Evolutionary conservation across 2,113 vertebrate species (phyloP), one percentile per base, ranked within the genome.

Genomic region (Lethenteron reissneri): DNA sequence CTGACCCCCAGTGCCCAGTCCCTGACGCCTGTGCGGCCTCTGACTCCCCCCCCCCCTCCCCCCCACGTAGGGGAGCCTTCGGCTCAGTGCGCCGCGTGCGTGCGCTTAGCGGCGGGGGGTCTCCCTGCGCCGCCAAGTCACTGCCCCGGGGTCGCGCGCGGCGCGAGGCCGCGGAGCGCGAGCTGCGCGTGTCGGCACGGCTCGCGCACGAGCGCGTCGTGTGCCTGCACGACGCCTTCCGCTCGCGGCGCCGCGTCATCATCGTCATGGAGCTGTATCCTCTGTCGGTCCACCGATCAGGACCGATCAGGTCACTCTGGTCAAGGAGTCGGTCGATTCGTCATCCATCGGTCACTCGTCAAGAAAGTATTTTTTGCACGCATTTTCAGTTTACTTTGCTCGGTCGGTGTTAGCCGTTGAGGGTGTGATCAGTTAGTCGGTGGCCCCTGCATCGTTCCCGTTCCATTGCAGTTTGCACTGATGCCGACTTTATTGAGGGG

Each of bases 201-300:
- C 82, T 99, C 64, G 88, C 92, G 75, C 89, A 99, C 0, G 87
- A 95, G 75, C 85, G 83, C 58, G 78, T 99, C 0, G 78, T 95
- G 73, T 94, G 87, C 78, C 95, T 96, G 78, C 90, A 92, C 0
- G 94, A 99, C 1, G 90, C 88, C 75, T 99, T 99, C 1, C 89
- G 96, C 81, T 92, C 92, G 76, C 91, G 87, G 78, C 92, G 86
- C 0, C 84, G 85, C 0, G 79, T 94, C 71, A 82, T 96, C 74
- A 83, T 97, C 60, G 79, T 99, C 81, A 89, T 87, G 4, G 92
- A 97, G 79, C 77, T 91, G 90, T 94, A 95, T 95, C 87, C 84
- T 82, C 79, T 25, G 41, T 41, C 41, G 41, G 41, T 3, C 41
- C 41, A 41, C 41, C 41, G 41, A 41, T 41, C 41, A 7, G 41